Evolutionary conservation across 2,113 vertebrate species (phyloP).

Genomic region (Atrichornis clamosus): DNA sequence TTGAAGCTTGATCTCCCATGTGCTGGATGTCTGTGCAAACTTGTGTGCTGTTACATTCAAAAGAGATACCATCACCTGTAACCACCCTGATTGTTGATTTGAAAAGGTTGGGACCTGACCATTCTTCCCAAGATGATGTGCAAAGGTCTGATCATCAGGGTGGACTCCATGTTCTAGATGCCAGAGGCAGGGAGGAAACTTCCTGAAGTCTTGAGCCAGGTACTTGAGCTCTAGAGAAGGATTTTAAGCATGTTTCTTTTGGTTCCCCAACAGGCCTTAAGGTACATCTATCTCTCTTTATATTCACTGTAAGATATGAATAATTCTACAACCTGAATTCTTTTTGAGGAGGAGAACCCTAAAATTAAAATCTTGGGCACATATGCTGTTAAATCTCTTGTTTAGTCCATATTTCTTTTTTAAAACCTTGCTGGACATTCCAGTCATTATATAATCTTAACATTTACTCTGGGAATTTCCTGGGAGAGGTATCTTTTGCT

Average conservation of each 20-base stretch:
- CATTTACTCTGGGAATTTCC: neutral
- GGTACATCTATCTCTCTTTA: neutral
- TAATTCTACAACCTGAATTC: neutral
- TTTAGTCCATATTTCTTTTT: neutral
- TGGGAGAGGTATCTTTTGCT: neutral
- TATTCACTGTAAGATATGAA: neutral
- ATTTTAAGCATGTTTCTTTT: neutral
- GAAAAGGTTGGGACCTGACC: neutral
- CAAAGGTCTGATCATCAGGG: neutral
- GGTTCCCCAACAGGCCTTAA: neutral
- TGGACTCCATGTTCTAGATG: neutral
- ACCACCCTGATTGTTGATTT: neutral
- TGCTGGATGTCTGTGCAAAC: neutral
- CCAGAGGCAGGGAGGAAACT: neutral
- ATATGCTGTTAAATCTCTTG: neutral
- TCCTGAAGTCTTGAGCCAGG: neutral
- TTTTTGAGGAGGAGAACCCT: neutral
- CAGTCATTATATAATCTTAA: neutral
- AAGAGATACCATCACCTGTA: neutral
- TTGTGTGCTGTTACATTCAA: neutral
- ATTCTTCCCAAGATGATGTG: neutral
- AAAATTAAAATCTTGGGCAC: neutral
- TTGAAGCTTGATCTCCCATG: neutral
- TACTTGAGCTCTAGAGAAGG: neutral
- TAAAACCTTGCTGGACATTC: neutral